Evolutionary conservation across 2,888 invertebrate species (phyloP).

Genomic region (Eristalis tenax): DNA sequence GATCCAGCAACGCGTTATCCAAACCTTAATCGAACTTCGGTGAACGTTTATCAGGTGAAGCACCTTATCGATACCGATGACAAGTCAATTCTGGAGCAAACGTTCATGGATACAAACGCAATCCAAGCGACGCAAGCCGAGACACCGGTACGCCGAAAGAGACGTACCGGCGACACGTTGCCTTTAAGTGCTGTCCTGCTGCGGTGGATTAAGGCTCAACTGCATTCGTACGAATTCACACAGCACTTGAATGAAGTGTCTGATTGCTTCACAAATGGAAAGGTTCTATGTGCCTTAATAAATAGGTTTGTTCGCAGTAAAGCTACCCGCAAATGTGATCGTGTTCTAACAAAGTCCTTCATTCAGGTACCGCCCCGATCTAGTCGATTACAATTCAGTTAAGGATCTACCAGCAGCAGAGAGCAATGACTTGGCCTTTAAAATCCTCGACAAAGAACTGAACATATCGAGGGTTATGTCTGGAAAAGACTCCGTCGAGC

Average conservation of each 20-base stretch:
- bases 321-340: neutral
- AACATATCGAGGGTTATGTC: conserved; percentile 88
- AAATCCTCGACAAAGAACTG: conserved; percentile 91
- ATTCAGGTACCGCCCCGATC: conserved; percentile 92
- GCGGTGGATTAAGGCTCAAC: conserved; percentile 80
- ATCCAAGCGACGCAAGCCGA: conserved; percentile 86
- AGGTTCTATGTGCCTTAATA: conserved; percentile 80
- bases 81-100: conserved; percentile 83
- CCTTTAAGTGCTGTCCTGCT: conserved; percentile 79
- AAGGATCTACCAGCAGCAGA: conserved; percentile 85
- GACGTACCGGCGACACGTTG: conserved; percentile 79
- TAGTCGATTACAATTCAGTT: conserved; percentile 88
- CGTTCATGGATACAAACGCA: conserved; percentile 81
- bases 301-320: conserved; percentile 76
- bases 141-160: conserved; percentile 81
- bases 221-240: conserved; percentile 78
- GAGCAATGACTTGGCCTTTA: conserved; percentile 92
- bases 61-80: conserved; percentile 88
- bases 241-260: conserved; percentile 79
- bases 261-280: conserved; percentile 80
- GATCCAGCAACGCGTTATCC: conserved; percentile 94
- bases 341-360: neutral
- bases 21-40: conserved; percentile 89
- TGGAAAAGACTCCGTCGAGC: conserved; percentile 85
- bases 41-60: conserved; percentile 89